These are phyloP conservation scores for Toxostoma redivivum DNA, from an alignment of 2,113 vertebrate genomes.

Conservation along the genomic window DNA sequence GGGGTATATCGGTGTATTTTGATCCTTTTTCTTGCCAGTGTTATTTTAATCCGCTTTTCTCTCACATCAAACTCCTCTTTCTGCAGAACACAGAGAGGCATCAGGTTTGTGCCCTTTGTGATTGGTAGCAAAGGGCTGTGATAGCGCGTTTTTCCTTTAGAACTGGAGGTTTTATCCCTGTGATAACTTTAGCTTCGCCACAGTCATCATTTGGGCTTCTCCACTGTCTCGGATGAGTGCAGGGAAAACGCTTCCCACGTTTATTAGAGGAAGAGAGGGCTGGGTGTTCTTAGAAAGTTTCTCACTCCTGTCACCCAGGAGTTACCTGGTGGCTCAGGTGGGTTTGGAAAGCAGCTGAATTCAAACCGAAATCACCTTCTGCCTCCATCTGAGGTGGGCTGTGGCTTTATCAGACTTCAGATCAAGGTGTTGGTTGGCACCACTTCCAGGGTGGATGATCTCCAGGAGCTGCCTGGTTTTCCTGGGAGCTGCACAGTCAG, in stretches of 20 bases:
- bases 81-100: neutral
- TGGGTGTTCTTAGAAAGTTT: neutral
- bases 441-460: neutral
- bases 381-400: neutral
- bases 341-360: neutral
- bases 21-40: neutral
- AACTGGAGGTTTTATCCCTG: neutral
- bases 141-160: neutral
- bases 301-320: neutral
- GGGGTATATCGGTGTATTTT: neutral
- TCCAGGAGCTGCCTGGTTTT: neutral
- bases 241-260: neutral
- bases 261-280: neutral
- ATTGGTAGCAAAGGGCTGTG: neutral
- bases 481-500: neutral
- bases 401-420: neutral
- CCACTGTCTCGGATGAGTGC: neutral
- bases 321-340: neutral
- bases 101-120: conserved; percentile 8
- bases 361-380: neutral
- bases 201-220: neutral
- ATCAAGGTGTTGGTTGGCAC: neutral
- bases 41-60: conserved; percentile 37
- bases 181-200: neutral
- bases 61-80: neutral